Percentiles rank a stretch among this genome's conserved stretches.
These are phyloP conservation scores for Apis mellifera DNA, from an alignment of 1,140 invertebrate species.

Conservation along the genomic window DNA sequence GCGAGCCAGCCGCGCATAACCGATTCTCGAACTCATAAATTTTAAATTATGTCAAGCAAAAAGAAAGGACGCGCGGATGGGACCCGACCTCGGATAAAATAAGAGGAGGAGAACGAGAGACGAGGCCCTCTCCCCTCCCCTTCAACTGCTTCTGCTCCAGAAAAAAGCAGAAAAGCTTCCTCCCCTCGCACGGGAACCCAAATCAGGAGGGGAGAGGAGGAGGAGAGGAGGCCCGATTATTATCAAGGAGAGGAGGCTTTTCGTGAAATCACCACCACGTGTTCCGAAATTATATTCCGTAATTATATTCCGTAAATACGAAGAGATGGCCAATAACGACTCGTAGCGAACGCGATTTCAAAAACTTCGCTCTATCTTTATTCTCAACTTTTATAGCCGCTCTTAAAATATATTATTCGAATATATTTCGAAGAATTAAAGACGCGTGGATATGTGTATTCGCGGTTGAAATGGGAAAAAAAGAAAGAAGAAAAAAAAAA, in stretches of 20 bases:
- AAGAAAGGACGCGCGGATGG: conserved; percentile 70
- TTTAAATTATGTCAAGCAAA: conserved; percentile 79
- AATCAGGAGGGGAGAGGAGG: neutral
- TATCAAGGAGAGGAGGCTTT: conserved; percentile 20
- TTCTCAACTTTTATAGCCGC: no score
- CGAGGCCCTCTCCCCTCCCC: conserved; percentile 1
- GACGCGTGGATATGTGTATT: no score
- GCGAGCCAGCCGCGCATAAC: conserved; percentile 64
- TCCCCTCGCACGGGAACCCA: conserved; percentile 7
- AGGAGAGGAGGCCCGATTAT: neutral
- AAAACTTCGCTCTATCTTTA: no score
- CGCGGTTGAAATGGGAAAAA: no score
- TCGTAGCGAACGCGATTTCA: no score
- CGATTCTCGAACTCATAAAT: conserved; percentile 80
- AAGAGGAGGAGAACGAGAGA: conserved; percentile 51
- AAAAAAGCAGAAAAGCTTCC: conserved; percentile 63
- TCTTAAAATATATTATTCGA: no score
- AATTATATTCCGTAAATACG: neutral
- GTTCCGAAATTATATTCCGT: neutral
- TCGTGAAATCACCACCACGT: neutral
- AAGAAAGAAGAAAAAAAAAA: neutral
- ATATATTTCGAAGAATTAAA: no score
- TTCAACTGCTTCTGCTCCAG: conserved; percentile 37
- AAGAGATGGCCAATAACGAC: no score
- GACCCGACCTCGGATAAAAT: conserved; percentile 70